These are phyloP conservation scores for Araneus ventricosus DNA, from an alignment of 1,140 invertebrate genomes.

Conservation along the genomic window DNA sequence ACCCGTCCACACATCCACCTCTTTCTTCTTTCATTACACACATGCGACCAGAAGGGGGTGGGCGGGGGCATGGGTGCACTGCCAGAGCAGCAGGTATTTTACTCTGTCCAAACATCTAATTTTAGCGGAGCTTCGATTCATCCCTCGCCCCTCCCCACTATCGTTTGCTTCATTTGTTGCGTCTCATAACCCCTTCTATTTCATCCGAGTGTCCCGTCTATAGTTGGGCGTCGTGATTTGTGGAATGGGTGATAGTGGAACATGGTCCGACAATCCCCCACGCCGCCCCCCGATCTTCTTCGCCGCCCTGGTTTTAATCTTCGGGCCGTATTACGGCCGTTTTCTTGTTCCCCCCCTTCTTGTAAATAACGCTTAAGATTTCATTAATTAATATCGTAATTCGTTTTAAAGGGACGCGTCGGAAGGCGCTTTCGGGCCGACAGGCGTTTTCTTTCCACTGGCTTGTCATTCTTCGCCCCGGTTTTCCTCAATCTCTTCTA, in stretches of 20 bases:
- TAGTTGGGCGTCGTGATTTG: conserved; percentile 58
- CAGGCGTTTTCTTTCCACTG: conserved; percentile 31
- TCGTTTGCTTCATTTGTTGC: conserved; percentile 73
- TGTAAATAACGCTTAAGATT: conserved; percentile 73
- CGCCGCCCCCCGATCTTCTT: background rate
- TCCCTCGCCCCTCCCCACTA: background rate
- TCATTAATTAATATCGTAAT: conserved; percentile 71
- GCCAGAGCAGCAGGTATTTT: conserved; percentile 71
- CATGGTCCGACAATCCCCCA: background rate
- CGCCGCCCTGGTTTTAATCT: conserved; percentile 17
- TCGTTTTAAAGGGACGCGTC: conserved; percentile 11
- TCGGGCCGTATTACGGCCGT: conserved; percentile 29
- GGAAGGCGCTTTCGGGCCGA: background rate
- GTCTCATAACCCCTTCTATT: conserved; percentile 48
- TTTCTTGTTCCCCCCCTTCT: conserved; percentile 46
- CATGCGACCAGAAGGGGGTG: conserved; percentile 30
- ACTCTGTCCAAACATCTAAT: conserved; percentile 75
- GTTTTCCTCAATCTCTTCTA: background rate
- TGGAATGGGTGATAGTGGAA: conserved; percentile 37
- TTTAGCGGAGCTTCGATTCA: conserved; percentile 59
- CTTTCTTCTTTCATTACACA: conserved; percentile 66
- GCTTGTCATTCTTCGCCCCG: background rate
- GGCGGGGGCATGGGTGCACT: background rate
- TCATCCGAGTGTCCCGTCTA: conserved; percentile 58
- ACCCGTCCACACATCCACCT: conserved; percentile 17